These are phyloP conservation scores for Tetragonula clypearis DNA, from an alignment of 1,140 invertebrate genomes.

Conservation along the genomic window DNA sequence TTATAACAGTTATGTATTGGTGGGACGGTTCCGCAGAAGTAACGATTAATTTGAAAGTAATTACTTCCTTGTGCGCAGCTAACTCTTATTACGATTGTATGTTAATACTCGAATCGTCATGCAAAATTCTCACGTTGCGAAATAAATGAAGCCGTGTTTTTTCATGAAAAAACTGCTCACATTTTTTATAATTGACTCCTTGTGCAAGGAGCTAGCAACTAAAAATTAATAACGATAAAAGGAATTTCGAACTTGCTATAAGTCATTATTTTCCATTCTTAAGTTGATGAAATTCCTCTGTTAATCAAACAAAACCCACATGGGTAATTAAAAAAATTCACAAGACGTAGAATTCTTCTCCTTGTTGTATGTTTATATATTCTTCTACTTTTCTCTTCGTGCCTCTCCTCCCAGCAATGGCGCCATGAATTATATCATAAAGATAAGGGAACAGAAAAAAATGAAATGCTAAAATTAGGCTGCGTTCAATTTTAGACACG, in stretches of 20 bases:
- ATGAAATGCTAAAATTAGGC: background rate
- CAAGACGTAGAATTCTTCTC: background rate
- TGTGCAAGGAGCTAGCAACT: background rate
- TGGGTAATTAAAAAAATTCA: background rate
- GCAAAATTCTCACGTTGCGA: background rate
- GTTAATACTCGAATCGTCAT: background rate
- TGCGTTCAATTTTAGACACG: too few relatives aligned
- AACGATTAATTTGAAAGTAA: slow-evolving; percentile 25
- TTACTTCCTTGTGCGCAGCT: slow-evolving; percentile 20
- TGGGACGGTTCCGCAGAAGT: background rate
- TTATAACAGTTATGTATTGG: slow-evolving; percentile 13
- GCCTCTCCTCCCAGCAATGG: too few relatives aligned
- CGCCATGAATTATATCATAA: too few relatives aligned
- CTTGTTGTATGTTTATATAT: background rate
- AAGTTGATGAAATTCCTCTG: background rate
- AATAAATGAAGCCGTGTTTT: background rate
- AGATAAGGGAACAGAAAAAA: background rate
- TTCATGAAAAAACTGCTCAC: background rate
- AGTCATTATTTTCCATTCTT: background rate
- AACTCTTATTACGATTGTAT: background rate
- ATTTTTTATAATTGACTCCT: background rate
- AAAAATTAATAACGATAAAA: background rate
- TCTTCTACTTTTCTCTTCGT: background rate
- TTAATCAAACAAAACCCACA: background rate
- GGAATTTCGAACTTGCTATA: background rate